Conservation (phyloP, 2,888 invertebrate genomes). For the Glaucopsyche alexis region DNA sequence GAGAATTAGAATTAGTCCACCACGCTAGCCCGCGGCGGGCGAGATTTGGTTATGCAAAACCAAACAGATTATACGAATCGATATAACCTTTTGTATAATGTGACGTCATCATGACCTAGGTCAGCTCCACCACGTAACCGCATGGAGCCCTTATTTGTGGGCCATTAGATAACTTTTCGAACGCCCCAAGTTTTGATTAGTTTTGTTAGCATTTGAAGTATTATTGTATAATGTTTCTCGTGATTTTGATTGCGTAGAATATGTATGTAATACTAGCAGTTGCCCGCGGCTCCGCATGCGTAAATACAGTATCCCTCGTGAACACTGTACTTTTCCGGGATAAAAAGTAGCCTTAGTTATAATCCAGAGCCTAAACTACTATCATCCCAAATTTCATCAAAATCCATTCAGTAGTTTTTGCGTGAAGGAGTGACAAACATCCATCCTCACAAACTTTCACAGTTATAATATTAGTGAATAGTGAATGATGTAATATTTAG, state of each 20-base stretch:
- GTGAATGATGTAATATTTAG: no score
- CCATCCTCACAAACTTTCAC: no score
- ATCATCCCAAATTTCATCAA: no score
- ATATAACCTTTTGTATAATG: constrained; percentile 3
- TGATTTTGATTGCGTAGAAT: neutral
- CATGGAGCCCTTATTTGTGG: constrained; percentile 9
- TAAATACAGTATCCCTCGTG: no score
- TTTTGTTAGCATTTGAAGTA: constrained; percentile 12
- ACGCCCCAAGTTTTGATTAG: constrained; percentile 22
- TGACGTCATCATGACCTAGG: constrained; percentile 30
- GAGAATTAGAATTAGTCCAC: no score
- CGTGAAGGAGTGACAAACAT: no score
- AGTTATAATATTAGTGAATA: no score
- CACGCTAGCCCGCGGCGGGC: neutral
- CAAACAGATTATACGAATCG: constrained; percentile 1
- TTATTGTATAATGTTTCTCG: constrained; percentile 34
- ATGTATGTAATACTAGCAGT: neutral
- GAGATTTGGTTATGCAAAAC: neutral
- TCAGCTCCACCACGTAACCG: constrained; percentile 14
- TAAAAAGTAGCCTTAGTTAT: no score
- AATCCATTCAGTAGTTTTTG: no score
- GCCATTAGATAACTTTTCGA: constrained; percentile 20
- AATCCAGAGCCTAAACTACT: no score
- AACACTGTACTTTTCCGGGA: no score
- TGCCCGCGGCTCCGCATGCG: no score